Evolutionary conservation across 1,140 invertebrate species (phyloP).

Genomic region (Palaemon carinicauda): DNA sequence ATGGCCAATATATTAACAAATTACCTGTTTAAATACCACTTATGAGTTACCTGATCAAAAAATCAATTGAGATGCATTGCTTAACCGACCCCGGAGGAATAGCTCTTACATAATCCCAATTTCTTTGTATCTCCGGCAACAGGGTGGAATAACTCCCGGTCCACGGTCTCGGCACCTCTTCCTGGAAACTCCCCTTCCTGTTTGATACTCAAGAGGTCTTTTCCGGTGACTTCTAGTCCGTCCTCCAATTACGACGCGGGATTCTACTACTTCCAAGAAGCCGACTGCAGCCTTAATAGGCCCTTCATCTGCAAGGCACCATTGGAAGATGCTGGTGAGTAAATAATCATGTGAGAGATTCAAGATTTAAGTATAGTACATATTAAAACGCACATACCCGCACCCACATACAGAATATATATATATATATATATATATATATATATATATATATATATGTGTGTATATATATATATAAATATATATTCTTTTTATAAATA

Average conservation of each 20-base stretch:
- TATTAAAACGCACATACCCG: too few relatives aligned
- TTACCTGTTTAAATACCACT: too few relatives aligned
- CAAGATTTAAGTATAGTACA: too few relatives aligned
- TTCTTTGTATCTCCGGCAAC: neutral
- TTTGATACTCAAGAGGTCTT: constrained; percentile 27
- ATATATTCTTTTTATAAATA: too few relatives aligned
- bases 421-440: too few relatives aligned
- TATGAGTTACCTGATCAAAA: too few relatives aligned
- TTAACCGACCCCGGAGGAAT: too few relatives aligned
- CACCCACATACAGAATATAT: too few relatives aligned
- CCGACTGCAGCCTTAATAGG: neutral
- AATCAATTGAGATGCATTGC: too few relatives aligned
- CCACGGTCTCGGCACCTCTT: neutral
- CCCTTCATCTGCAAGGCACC: constrained; percentile 33
- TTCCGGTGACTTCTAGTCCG: neutral
- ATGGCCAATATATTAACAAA: too few relatives aligned
- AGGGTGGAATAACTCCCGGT: constrained; percentile 41
- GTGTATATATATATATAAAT: too few relatives aligned
- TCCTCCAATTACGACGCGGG: constrained; percentile 2
- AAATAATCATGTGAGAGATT: neutral
- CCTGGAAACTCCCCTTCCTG: neutral
- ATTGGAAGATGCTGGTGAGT: constrained; percentile 35
- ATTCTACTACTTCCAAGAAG: constrained; percentile 34
- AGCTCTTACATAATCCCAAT: neutral
- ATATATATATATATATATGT: too few relatives aligned